Evolutionary conservation across 2,113 vertebrate genomes (phyloP).

Genomic region (Columba livia): DNA sequence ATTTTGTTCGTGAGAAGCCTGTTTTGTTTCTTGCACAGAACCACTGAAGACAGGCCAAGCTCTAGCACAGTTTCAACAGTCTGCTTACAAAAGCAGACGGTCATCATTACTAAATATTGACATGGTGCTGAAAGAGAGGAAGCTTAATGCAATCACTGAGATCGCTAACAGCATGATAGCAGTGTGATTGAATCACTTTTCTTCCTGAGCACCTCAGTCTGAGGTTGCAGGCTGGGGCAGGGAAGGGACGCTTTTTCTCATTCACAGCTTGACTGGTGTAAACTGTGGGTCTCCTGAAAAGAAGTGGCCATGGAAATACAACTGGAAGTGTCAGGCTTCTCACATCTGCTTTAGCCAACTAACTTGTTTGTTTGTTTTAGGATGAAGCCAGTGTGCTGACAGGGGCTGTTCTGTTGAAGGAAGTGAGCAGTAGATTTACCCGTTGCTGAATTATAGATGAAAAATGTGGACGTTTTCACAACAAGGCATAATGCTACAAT

Average conservation of each 20-base stretch:
- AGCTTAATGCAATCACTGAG: not conserved
- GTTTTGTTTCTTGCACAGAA: not conserved
- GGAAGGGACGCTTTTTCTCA: not conserved
- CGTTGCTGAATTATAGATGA: not conserved
- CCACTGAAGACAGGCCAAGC: not conserved
- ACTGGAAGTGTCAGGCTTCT: not conserved
- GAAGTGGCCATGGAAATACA: not conserved
- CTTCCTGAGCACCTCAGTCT: not conserved
- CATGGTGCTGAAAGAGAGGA: not conserved
- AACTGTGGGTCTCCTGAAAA: not conserved
- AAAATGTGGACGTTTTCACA: not conserved
- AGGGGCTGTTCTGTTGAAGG: not conserved
- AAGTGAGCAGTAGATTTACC: not conserved
- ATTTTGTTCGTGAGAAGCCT: not conserved
- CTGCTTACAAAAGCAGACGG: not conserved
- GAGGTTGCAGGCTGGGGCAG: too few relatives aligned
- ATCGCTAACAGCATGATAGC: not conserved
- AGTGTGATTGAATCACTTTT: not conserved
- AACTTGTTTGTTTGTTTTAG: not conserved
- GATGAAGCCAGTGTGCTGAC: not conserved
- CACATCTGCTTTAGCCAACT: not conserved
- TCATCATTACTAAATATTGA: not conserved
- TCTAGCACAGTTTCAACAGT: not conserved
- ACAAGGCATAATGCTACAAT: not conserved
- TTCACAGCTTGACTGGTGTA: accelerated